A percentile compares a stretch with the other conserved stretches of the same genome.
Evolutionary conservation across 2,113 vertebrate genomes (phyloP).

Genomic region (Megaceryle torquata): DNA sequence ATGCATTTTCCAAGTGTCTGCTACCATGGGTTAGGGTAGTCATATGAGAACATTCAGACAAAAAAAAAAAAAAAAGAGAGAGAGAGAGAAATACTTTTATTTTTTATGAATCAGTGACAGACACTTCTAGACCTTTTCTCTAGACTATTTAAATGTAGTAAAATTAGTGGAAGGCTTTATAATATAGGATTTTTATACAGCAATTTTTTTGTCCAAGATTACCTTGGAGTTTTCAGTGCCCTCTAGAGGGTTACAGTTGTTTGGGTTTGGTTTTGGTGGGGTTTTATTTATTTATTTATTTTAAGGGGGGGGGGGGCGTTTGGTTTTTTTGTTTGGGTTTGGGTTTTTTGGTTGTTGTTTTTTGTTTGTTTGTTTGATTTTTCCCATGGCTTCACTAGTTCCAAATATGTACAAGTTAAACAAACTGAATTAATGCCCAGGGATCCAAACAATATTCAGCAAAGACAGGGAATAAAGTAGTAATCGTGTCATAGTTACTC

Average conservation of each 20-base stretch:
- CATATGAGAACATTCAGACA: not conserved
- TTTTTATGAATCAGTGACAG: not conserved
- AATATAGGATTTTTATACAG: not conserved
- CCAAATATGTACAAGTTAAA: not conserved
- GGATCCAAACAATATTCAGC: not conserved
- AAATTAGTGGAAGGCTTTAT: not conserved
- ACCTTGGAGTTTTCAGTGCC: conserved; percentile 57
- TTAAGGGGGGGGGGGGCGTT: no score
- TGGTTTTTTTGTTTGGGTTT: no score
- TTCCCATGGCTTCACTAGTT: not conserved
- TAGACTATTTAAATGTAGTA: not conserved
- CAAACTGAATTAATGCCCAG: not conserved
- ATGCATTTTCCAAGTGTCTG: not conserved
- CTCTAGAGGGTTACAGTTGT: conserved; percentile 60
- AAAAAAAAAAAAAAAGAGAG: not conserved
- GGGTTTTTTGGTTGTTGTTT: no score
- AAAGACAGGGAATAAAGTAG: not conserved
- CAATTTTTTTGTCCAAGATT: not conserved
- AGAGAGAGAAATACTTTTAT: accelerated
- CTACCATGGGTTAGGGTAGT: not conserved
- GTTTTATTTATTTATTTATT: no score
- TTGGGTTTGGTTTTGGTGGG: no score
- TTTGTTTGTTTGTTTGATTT: not conserved
- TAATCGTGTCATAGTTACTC: not conserved
- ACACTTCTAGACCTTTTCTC: not conserved